phyloP scores from a whole-genome alignment of 2,888 invertebrate genomes.

The Melanophora roralis region DNA sequence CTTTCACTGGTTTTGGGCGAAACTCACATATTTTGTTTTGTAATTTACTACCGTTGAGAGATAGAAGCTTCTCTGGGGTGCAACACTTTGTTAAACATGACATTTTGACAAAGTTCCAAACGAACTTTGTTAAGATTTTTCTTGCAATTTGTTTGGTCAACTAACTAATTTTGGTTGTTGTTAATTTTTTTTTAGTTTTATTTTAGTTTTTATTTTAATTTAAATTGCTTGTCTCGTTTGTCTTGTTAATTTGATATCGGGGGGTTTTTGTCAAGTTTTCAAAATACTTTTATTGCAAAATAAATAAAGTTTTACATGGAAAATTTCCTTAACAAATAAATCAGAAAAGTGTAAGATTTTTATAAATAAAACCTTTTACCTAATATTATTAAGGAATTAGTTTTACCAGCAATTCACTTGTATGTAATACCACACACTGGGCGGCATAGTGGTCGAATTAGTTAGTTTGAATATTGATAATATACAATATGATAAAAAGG shows the following conservation, averaged over 20 bases:
- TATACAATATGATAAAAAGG: not conserved
- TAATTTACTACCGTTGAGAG: not conserved
- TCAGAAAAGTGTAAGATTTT: too few relatives aligned
- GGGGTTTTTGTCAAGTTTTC: too few relatives aligned
- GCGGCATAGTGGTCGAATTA: too few relatives aligned
- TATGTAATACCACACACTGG: too few relatives aligned
- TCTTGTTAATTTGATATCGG: slow-evolving; percentile 17
- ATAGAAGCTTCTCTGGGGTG: slow-evolving; percentile 7
- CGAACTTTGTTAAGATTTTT: too few relatives aligned
- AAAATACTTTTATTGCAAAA: not conserved
- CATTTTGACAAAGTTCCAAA: slow-evolving; percentile 53
- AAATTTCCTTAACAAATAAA: not conserved
- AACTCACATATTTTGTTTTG: not conserved
- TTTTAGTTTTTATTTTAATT: slow-evolving; percentile 1
- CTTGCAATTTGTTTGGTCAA: slow-evolving; percentile 38
- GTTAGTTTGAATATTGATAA: too few relatives aligned
- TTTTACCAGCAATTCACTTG: too few relatives aligned
- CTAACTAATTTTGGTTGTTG: slow-evolving; percentile 29
- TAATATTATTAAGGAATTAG: too few relatives aligned
- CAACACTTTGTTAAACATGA: slow-evolving; percentile 50
- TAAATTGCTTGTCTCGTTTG: slow-evolving; percentile 48
- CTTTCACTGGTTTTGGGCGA: too few relatives aligned
- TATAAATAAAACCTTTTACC: too few relatives aligned
- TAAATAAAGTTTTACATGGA: not conserved
- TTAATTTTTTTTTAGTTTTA: not conserved